Conservation (phyloP, 2,888 invertebrate genomes). For the Ramazzottius varieornatus region DNA sequence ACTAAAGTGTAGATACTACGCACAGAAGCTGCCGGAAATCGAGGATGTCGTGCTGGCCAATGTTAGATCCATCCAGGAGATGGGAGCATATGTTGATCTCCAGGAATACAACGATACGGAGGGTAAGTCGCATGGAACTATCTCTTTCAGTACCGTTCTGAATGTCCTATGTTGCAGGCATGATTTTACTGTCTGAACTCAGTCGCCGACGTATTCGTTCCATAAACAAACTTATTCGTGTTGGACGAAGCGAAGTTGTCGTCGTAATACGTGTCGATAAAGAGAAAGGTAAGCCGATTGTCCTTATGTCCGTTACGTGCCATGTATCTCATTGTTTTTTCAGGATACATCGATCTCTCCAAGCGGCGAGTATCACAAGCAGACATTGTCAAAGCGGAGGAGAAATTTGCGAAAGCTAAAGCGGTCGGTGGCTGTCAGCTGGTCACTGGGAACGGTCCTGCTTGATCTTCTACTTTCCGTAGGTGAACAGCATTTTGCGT, state of each 20-base stretch:
- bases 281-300: conserved; percentile 51
- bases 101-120: conserved; percentile 96
- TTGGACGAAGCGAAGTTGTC: conserved; percentile 93
- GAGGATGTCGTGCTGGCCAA: conserved; percentile 99
- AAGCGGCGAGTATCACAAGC: conserved; percentile 93
- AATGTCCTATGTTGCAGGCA: conserved; percentile 28
- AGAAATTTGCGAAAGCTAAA: conserved; percentile 89
- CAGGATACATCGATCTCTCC: conserved; percentile 93
- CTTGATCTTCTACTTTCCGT: conserved; percentile 8
- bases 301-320: background rate
- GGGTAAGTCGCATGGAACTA: conserved; percentile 25
- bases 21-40: conserved; percentile 84
- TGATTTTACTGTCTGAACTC: conserved; percentile 91
- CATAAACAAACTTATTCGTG: conserved; percentile 91
- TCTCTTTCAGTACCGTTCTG: background rate
- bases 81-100: conserved; percentile 95
- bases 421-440: too few species aligned
- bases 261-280: conserved; percentile 96
- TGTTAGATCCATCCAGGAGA: conserved; percentile 84
- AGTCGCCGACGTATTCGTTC: conserved; percentile 93
- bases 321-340: conserved; percentile 11
- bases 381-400: conserved; percentile 92
- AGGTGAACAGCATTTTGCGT: conserved; percentile 66
- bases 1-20: conserved; percentile 81
- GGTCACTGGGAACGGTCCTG: too few species aligned